phyloP scores from a whole-genome alignment of 2,888 invertebrate genomes.

The Scaptomyza tumidula region DNA sequence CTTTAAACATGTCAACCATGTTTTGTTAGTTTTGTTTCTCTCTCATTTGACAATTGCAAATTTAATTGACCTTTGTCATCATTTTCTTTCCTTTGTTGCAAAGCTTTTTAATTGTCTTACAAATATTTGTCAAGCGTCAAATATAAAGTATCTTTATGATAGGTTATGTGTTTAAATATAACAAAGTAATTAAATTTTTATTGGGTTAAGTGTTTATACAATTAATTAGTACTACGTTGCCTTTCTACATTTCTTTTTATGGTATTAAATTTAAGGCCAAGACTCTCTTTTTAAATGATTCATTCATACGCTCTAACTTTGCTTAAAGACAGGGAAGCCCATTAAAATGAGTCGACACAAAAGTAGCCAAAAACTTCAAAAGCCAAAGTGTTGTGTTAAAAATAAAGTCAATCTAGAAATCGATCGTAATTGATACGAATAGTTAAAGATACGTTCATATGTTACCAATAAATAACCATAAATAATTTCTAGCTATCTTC shows the following conservation, averaged over 20 bases:
- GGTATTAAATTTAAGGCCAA: no score
- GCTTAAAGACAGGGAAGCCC: slow-evolving; percentile 9
- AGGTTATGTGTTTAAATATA: background rate
- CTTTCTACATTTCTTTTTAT: no score
- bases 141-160: slow-evolving; percentile 4
- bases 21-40: background rate
- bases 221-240: no score
- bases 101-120: slow-evolving; percentile 41
- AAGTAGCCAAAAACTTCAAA: background rate
- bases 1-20: slow-evolving; percentile 4
- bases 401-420: slow-evolving; percentile 1
- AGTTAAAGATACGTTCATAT: background rate
- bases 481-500: background rate
- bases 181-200: no score
- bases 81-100: background rate
- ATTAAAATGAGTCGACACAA: slow-evolving; percentile 7
- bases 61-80: slow-evolving; percentile 6
- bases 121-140: slow-evolving; percentile 44
- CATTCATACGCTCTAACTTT: background rate
- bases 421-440: background rate
- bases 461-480: slow-evolving; percentile 6
- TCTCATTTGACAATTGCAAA: slow-evolving; percentile 8
- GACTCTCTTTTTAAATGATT: background rate
- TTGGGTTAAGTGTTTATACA: no score
- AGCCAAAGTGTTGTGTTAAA: background rate